Evolutionary conservation across 92 coral and sea anemone species (phyloP).

Genomic region (Palythoa caribaeorum): DNA sequence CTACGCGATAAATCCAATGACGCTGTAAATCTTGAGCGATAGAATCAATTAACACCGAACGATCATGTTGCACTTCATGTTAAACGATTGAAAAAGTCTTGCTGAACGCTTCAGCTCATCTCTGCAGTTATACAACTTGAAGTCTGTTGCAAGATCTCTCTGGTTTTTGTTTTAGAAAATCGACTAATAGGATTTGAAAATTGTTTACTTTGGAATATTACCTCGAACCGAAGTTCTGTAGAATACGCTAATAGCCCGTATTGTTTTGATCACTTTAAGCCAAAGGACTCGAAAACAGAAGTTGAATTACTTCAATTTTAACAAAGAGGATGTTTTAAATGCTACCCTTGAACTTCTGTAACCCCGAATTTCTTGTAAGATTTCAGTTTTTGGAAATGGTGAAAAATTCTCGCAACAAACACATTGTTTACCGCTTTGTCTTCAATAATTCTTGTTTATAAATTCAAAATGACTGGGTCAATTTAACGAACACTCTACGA

Average conservation of each 20-base stretch:
- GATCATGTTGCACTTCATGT: conserved; percentile 13
- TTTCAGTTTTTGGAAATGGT: not conserved
- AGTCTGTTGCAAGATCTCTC: not conserved
- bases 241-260: not conserved
- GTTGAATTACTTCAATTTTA: not conserved
- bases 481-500: not conserved
- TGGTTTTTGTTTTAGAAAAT: not conserved
- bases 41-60: conserved; percentile 42
- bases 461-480: not conserved
- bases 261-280: conserved; percentile 1
- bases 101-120: not conserved
- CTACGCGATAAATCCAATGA: not conserved
- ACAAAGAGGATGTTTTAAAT: not conserved
- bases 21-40: conserved; percentile 11
- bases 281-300: not conserved
- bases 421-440: not conserved
- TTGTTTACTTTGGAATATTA: conserved; percentile 20
- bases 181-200: not conserved
- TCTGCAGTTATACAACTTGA: not conserved
- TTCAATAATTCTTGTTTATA: not conserved
- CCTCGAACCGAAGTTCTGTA: conserved; percentile 4
- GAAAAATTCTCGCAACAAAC: not conserved
- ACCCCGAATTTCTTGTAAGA: not conserved
- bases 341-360: not conserved
- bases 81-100: not conserved